These are phyloP conservation scores for Globodera rostochiensis DNA, from an alignment of 1,140 invertebrate genomes.

Conservation along the genomic window DNA sequence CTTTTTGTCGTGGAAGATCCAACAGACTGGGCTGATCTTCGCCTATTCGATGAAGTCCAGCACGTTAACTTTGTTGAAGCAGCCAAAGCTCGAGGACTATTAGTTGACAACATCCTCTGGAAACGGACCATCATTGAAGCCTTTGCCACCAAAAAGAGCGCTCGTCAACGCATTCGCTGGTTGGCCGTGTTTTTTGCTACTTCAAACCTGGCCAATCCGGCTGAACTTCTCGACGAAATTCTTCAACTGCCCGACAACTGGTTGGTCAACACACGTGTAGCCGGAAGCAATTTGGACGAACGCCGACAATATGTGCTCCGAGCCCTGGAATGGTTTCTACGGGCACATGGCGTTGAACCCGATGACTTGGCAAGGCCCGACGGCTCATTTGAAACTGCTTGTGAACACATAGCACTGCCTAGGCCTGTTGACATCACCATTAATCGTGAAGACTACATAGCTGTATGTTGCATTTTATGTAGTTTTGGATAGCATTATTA, in stretches of 20 bases:
- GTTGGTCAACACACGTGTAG: slow-evolving; percentile 1
- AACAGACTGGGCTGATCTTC: background rate
- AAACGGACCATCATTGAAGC: background rate
- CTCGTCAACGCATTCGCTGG: background rate
- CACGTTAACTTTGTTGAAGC: background rate
- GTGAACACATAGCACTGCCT: slow-evolving; percentile 2
- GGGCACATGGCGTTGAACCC: background rate
- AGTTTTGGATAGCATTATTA: background rate
- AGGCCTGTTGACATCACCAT: background rate
- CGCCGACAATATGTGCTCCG: background rate
- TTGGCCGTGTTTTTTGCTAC: background rate
- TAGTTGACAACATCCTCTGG: background rate
- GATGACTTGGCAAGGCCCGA: background rate
- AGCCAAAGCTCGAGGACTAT: background rate
- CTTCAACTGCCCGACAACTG: background rate
- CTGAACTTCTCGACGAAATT: background rate
- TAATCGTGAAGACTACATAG: background rate
- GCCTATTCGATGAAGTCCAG: background rate
- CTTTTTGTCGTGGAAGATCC: background rate
- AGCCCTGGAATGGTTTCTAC: slow-evolving; percentile 4
- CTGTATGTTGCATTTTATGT: background rate
- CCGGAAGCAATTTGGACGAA: background rate
- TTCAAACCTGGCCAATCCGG: background rate
- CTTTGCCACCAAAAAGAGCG: background rate
- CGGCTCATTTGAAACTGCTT: background rate